A percentile compares a stretch with the other conserved stretches of the same genome.
phyloP scores from a whole-genome alignment of 2,888 invertebrate species.

The Pedicia rivosa region DNA sequence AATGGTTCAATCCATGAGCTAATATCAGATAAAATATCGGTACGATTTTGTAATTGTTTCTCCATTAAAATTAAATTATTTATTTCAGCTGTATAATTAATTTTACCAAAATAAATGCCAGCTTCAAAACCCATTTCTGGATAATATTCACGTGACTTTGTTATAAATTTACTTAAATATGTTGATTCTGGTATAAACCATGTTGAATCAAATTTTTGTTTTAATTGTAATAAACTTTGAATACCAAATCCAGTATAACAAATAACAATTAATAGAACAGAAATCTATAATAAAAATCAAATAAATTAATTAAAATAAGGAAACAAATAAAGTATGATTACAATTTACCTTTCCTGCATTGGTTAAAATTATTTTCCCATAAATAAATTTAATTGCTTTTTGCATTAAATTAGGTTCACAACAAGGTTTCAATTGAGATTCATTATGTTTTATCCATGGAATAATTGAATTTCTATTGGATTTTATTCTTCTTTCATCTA shows the following conservation, averaged over 20 bases:
- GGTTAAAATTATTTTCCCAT: conserved; percentile 48
- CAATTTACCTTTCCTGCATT: conserved; percentile 41
- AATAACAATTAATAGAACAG: conserved; percentile 42
- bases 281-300: conserved; percentile 23
- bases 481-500: conserved; percentile 50
- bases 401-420: conserved; percentile 40
- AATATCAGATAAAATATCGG: conserved; percentile 36
- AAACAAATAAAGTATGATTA: conserved; percentile 8
- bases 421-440: conserved; percentile 34
- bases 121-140: conserved; percentile 47
- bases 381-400: conserved; percentile 39
- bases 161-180: conserved; percentile 44
- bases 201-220: conserved; percentile 62
- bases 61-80: conserved; percentile 38
- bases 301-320: neutral
- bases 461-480: conserved; percentile 46
- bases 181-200: conserved; percentile 64
- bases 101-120: conserved; percentile 46
- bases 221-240: conserved; percentile 42
- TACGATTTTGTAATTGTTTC: conserved; percentile 34
- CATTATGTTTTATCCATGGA: conserved; percentile 47
- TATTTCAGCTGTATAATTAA: conserved; percentile 48
- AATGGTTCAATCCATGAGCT: conserved; percentile 51
- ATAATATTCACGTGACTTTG: conserved; percentile 40
- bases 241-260: conserved; percentile 43